phyloP scores from a whole-genome alignment of 2,797 vertebrate species.

The Liparis tanakae region DNA sequence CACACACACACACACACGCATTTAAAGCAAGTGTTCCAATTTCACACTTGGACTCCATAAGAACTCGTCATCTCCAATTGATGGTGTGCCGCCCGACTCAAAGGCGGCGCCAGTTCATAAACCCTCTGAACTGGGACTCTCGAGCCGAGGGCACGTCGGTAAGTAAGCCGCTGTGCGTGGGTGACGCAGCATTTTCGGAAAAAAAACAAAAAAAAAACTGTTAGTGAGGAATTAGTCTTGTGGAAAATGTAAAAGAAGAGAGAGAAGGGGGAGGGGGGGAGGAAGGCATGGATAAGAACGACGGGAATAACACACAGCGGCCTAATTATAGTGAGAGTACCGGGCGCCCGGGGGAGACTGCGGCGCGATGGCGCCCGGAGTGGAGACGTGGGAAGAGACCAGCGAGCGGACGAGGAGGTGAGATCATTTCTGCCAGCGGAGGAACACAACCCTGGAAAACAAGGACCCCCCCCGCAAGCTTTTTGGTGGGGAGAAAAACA shows the following conservation, averaged over 20 bases:
- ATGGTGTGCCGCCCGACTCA: constrained; percentile 24
- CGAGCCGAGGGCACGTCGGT: constrained; percentile 16
- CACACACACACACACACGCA: constrained; percentile 24
- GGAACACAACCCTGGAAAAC: constrained; percentile 34
- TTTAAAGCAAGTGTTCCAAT: constrained; percentile 63
- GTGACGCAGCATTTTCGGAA: constrained; percentile 27
- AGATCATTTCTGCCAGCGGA: constrained; percentile 48
- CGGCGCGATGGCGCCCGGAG: constrained; percentile 61
- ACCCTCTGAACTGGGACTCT: constrained; percentile 49
- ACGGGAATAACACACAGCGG: constrained; percentile 37
- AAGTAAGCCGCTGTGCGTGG: constrained; percentile 4
- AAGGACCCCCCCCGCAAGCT: constrained; percentile 32
- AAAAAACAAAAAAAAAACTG: not conserved
- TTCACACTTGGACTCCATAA: constrained; percentile 58
- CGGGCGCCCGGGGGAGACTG: constrained; percentile 55
- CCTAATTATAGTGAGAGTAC: constrained; percentile 69
- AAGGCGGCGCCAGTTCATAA: constrained; percentile 28
- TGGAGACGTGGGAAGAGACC: constrained; percentile 11
- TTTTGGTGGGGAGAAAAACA: constrained; percentile 14
- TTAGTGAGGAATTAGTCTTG: not conserved
- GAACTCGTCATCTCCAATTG: constrained; percentile 43
- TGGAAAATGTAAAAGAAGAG: constrained; percentile 10
- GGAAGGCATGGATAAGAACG: constrained; percentile 11
- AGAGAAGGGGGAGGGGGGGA: not conserved
- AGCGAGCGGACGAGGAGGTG: constrained; percentile 29